Evolutionary conservation across 1,140 invertebrate species (phyloP).

Genomic region (Aphelenchoides avenae): DNA sequence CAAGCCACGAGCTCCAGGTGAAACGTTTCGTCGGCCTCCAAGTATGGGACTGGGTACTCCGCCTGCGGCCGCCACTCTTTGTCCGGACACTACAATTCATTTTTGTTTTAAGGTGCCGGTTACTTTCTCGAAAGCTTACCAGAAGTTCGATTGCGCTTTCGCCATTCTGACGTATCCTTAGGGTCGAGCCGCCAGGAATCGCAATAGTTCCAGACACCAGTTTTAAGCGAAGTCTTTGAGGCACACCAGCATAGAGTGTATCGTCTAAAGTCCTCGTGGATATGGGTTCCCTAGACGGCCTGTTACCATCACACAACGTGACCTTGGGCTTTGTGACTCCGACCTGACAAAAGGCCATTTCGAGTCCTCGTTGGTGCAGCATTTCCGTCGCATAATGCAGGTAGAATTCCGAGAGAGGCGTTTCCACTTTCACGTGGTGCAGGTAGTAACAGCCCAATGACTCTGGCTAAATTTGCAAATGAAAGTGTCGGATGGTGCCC

Average conservation of each 20-base stretch:
- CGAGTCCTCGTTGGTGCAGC: constrained; percentile 19
- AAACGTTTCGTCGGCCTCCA: constrained; percentile 14
- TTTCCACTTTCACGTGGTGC: too few species aligned
- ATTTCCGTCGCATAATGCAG: constrained; percentile 13
- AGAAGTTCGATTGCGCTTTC: constrained; percentile 33
- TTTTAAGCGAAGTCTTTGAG: constrained; percentile 28
- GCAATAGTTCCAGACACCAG: constrained; percentile 38
- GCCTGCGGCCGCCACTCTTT: constrained; percentile 23
- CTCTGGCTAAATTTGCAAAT: too few species aligned
- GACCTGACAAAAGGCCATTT: constrained; percentile 24
- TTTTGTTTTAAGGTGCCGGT: not conserved
- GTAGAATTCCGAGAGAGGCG: too few species aligned
- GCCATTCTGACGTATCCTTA: constrained; percentile 9
- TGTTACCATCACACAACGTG: not conserved
- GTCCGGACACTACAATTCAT: constrained; percentile 20
- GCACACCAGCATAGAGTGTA: constrained; percentile 32
- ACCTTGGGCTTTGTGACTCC: constrained; percentile 25
- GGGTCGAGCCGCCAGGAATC: constrained; percentile 2
- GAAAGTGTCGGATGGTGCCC: too few species aligned
- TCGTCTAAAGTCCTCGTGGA: too few species aligned
- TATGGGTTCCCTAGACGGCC: too few species aligned
- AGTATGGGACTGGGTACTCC: constrained; percentile 7
- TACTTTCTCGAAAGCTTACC: constrained; percentile 27
- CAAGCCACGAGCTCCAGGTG: constrained; percentile 23
- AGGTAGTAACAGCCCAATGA: too few species aligned